Conservation (phyloP, 2,888 invertebrate genomes). For the Iselma pallidipennis region DNA sequence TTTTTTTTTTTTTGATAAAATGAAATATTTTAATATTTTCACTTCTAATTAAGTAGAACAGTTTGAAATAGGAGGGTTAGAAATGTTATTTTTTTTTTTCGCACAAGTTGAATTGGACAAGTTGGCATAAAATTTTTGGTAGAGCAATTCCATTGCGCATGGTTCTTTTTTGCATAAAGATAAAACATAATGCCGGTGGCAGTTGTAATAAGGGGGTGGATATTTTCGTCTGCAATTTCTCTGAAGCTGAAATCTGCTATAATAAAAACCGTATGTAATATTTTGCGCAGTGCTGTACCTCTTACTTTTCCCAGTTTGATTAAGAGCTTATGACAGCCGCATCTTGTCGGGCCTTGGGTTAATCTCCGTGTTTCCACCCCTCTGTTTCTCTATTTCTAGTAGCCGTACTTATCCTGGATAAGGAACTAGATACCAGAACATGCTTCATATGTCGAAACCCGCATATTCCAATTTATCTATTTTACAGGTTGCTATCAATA, state of each 20-base stretch:
- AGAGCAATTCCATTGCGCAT: conserved; percentile 5
- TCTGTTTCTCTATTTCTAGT: conserved; percentile 5
- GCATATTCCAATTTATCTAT: too few species aligned
- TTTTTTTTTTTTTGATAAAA: background rate
- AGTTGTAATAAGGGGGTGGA: conserved; percentile 26
- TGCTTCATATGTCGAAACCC: conserved; percentile 22
- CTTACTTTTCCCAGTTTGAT: conserved; percentile 27
- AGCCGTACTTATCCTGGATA: conserved; percentile 13
- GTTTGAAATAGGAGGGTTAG: conserved; percentile 3
- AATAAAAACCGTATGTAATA: conserved; percentile 27
- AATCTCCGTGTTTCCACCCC: conserved; percentile 21
- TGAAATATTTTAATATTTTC: conserved; percentile 9
- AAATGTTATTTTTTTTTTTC: background rate
- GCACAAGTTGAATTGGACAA: background rate
- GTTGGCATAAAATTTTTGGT: conserved; percentile 2
- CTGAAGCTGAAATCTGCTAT: conserved; percentile 22
- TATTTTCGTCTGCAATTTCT: conserved; percentile 23
- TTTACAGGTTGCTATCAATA: too few species aligned
- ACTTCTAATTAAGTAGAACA: conserved; percentile 14
- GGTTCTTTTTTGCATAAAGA: conserved; percentile 21
- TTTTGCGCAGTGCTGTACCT: conserved; percentile 22
- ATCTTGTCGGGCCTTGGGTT: conserved; percentile 27
- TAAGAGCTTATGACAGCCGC: conserved; percentile 32
- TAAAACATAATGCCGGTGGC: conserved; percentile 23
- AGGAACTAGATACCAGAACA: conserved; percentile 20